Percentiles rank a stretch among this genome's conserved stretches.
phyloP scores from a whole-genome alignment of 2,797 vertebrate genomes.

The Masticophis lateralis region DNA sequence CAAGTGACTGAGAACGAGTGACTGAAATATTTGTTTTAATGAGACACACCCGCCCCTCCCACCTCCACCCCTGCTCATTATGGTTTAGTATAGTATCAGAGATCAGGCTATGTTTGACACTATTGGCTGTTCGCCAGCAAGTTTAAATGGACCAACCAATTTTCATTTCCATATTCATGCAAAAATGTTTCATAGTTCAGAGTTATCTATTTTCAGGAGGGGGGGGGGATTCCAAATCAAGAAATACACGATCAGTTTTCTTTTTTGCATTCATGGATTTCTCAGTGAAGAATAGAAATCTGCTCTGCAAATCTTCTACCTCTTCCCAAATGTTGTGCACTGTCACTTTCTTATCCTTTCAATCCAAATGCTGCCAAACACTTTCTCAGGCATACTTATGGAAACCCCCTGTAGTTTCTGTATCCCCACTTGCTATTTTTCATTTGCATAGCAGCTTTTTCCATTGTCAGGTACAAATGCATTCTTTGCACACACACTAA shows the following conservation, averaged over 20 bases:
- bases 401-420: neutral
- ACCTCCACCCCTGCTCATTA: neutral
- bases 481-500: neutral
- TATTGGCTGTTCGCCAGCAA: neutral
- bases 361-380: neutral
- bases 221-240: neutral
- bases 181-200: neutral
- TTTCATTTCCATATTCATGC: neutral
- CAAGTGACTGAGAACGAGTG: neutral
- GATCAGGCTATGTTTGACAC: neutral
- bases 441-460: neutral
- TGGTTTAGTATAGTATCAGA: neutral
- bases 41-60: neutral
- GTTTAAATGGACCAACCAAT: neutral
- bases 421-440: neutral
- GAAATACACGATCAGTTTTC: neutral
- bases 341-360: neutral
- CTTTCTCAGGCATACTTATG: neutral
- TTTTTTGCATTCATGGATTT: neutral
- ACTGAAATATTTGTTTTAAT: neutral
- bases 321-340: neutral
- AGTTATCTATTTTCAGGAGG: neutral
- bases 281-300: neutral
- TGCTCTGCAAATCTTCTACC: neutral
- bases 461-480: neutral